Base-by-base conservation (phyloP, 2,888 invertebrate genomes). In the Mesorhabditis sp. region DNA sequence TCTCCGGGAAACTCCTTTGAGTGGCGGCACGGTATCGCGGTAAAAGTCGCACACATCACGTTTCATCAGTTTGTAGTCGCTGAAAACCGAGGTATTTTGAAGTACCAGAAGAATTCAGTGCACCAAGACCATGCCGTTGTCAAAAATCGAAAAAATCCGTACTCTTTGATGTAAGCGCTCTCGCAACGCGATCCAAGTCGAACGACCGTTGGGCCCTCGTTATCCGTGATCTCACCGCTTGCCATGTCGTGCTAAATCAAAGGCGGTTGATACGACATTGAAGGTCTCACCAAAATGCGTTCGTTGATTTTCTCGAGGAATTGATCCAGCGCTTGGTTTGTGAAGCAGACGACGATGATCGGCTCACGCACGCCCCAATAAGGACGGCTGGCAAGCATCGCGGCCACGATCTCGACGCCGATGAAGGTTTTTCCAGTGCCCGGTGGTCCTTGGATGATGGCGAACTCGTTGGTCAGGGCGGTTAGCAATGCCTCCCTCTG, bases 301-400 rank as follows among this genome's bases (percentile, higher is more conserved):
- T 28, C 15, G 13, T 42, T 71, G 4, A 92, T 87, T 6, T 83
- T 91, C 85, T 92, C 91, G 50, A 93, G 86, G 85, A 93, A 93
- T 85, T 93, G 92, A 87, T 93, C 93, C 62, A 94, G 87, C 4
- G 93, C 93, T 85, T 93, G 92, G 87, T 94, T 93, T 5, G 93
- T 93, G 85, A 90, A 92, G 81, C 92, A 92, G 41, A 93, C 90
- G 0, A 93, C 88, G 7, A 93, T 87, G 85, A 93, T 91, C 0
- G 92, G 91, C 13, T 70, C 67, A 5, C 70, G 72, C 45, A 71
- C 71, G 4, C 70, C 45, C 75, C 76, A 81, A 42, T 73, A 70
- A 6, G 28, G 28, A 5, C 75, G 66, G 66, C 80, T 82, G 15
- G 70, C 74, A 64, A 82, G 71, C 43, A 81, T 70, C n/a, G 75